Evolutionary conservation across 92 coral and sea anemone species (phyloP).

Genomic region (Meandrina meandrites): DNA sequence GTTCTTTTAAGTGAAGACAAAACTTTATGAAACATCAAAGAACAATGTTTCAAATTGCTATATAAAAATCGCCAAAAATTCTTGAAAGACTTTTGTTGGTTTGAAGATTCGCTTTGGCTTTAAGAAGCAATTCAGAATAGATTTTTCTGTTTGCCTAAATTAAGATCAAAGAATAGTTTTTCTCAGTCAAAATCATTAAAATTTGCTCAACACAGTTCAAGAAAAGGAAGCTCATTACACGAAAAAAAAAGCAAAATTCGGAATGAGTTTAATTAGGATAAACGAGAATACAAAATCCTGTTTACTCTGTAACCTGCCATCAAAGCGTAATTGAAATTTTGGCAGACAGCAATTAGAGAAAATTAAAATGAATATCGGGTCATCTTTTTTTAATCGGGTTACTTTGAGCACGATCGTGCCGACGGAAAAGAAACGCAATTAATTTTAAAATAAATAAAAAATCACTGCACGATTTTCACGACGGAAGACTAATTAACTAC

Average conservation of each 20-base stretch:
- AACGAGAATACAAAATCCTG: conserved; percentile 7
- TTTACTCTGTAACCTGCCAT: not conserved
- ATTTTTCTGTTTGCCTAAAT: not conserved
- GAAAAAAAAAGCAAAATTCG: not conserved
- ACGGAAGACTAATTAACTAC: not conserved
- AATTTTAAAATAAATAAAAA: conserved; percentile 9
- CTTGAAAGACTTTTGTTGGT: not conserved
- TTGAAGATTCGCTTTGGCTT: not conserved
- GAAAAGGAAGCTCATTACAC: not conserved
- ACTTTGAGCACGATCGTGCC: not conserved
- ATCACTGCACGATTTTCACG: not conserved
- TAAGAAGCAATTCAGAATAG: not conserved
- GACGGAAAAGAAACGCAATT: not conserved
- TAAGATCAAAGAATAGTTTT: not conserved
- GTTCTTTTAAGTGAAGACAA: not conserved
- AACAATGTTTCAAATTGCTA: not conserved
- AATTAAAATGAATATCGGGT: conserved; percentile 1
- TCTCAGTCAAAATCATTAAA: not conserved
- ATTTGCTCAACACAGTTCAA: not conserved
- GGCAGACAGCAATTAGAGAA: not conserved
- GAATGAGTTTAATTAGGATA: not conserved
- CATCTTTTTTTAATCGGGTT: not conserved
- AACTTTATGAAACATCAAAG: not conserved
- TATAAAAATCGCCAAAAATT: not conserved
- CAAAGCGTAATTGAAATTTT: conserved; percentile 1